Conservation (phyloP, 2,888 invertebrate species). For the Prosopocoilus inquinatus region DNA sequence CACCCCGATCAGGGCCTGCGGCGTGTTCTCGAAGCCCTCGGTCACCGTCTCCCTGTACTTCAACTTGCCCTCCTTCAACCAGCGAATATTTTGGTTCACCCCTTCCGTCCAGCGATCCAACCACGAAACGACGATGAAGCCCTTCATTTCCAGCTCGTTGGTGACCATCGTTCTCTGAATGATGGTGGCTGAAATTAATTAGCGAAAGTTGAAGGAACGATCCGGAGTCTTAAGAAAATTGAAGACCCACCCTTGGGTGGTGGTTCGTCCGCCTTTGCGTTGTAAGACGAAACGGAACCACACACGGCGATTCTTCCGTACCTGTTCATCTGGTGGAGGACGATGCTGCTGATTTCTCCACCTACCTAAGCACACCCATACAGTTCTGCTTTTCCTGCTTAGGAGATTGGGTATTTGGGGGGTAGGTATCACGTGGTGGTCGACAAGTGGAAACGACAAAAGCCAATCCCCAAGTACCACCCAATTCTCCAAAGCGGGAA, state of each 20-base stretch:
- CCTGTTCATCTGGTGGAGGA: slow-evolving; percentile 62
- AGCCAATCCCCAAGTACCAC: too few species aligned
- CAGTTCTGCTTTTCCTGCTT: too few species aligned
- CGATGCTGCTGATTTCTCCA: slow-evolving; percentile 60
- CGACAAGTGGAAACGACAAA: too few species aligned
- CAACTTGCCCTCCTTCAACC: slow-evolving; percentile 65
- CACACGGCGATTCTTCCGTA: slow-evolving; percentile 64
- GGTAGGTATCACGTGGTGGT: too few species aligned
- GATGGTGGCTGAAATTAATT: slow-evolving; percentile 44
- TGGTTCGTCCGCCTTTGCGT: slow-evolving; percentile 36
- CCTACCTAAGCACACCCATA: too few species aligned
- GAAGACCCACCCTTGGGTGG: neutral
- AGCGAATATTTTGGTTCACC: slow-evolving; percentile 59
- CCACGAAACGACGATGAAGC: slow-evolving; percentile 60
- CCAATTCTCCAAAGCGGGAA: too few species aligned
- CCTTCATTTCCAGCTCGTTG: slow-evolving; percentile 63
- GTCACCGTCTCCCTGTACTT: slow-evolving; percentile 66
- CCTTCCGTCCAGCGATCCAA: slow-evolving; percentile 60
- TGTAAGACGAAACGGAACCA: slow-evolving; percentile 65
- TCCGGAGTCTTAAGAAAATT: neutral
- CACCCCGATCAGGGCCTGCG: slow-evolving; percentile 65
- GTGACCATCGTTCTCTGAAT: slow-evolving; percentile 57
- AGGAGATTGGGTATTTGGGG: too few species aligned
- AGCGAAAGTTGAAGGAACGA: neutral
- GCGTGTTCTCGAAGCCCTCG: slow-evolving; percentile 72